Conservation (phyloP, 2,113 vertebrate species). For the Salvator merianae region DNA sequence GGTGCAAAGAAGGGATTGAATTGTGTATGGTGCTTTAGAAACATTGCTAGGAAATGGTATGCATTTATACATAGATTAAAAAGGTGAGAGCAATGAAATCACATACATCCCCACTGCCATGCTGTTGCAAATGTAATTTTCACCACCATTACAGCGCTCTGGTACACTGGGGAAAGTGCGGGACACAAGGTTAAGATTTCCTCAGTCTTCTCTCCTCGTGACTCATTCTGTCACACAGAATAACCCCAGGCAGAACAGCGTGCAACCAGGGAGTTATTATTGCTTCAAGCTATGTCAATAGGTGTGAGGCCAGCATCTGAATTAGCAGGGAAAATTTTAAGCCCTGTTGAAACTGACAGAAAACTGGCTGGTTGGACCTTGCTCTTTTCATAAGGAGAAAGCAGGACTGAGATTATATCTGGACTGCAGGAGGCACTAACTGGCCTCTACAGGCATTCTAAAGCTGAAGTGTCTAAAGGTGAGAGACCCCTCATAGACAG, state of each 20-base stretch:
- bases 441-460: background rate
- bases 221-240: background rate
- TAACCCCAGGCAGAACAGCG: background rate
- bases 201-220: background rate
- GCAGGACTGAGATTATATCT: background rate
- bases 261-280: constrained; percentile 11
- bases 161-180: background rate
- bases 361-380: background rate
- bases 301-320: background rate
- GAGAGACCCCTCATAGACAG: background rate
- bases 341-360: background rate
- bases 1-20: background rate
- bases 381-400: background rate
- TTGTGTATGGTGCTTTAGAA: background rate
- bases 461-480: background rate
- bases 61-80: background rate
- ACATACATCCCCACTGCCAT: background rate
- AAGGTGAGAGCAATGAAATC: background rate
- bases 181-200: background rate
- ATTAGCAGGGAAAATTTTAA: background rate
- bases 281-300: constrained; percentile 18
- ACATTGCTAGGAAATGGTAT: constrained; percentile 9
- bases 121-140: background rate
- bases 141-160: no score
- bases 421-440: background rate